A percentile compares a stretch with the other conserved stretches of the same genome.
Evolutionary conservation across 2,888 invertebrate genomes (phyloP).

Genomic region (Dasypogon diadema): DNA sequence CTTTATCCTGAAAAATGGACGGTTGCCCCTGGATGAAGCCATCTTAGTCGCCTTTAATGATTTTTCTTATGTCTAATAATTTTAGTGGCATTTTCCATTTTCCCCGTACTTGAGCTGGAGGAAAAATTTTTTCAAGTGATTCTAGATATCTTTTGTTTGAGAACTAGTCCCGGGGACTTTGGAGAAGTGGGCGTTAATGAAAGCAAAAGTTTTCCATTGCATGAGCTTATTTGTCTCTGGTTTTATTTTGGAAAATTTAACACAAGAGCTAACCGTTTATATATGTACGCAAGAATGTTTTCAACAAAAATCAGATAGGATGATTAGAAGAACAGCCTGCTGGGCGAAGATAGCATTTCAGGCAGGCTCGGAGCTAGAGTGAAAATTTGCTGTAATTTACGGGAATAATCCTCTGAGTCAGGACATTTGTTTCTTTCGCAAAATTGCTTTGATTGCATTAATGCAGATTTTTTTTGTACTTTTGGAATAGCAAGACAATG

Average conservation of each 20-base stretch:
- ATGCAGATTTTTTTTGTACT: neutral
- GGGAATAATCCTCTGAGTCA: neutral
- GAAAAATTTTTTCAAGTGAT: neutral
- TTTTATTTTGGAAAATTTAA: no score
- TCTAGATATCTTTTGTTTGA: neutral
- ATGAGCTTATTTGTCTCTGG: neutral
- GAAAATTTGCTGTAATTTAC: neutral
- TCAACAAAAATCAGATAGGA: neutral
- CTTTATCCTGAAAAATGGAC: no score
- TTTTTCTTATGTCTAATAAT: no score
- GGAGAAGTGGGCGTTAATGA: neutral
- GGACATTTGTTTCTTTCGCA: neutral
- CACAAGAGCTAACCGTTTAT: neutral
- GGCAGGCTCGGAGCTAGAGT: neutral
- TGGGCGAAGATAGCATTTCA: neutral
- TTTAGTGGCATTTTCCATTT: no score
- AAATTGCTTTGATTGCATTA: neutral
- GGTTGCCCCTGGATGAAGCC: no score
- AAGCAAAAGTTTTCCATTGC: neutral
- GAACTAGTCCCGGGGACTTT: no score
- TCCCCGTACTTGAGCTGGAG: no score
- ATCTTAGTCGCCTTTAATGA: no score
- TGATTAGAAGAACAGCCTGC: neutral
- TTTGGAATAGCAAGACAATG: neutral
- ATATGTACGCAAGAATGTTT: neutral